A percentile compares a stretch with the other conserved stretches of the same genome.
Conservation (phyloP, 2,888 invertebrate genomes). For the Cetonia aurata region DNA sequence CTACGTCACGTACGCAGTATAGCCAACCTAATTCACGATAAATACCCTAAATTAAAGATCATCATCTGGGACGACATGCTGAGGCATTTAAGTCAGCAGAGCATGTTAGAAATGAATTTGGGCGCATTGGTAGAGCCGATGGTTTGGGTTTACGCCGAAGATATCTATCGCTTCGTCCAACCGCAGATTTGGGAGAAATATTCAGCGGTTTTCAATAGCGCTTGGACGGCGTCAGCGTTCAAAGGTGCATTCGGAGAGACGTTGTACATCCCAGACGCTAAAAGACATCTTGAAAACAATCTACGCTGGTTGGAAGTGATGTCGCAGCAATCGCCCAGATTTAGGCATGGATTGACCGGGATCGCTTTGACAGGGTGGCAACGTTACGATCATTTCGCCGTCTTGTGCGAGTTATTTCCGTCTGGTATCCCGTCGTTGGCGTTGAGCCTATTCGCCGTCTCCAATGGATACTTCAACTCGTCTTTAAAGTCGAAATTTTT, state of each 20-base stretch:
- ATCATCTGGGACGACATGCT: conserved; percentile 89
- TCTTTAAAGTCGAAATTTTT: conserved; percentile 66
- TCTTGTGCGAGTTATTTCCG: conserved; percentile 77
- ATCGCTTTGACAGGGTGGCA: conserved; percentile 74
- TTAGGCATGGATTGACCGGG: conserved; percentile 69
- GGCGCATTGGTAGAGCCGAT: conserved; percentile 80
- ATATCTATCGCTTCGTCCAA: conserved; percentile 71
- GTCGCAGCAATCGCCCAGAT: conserved; percentile 70
- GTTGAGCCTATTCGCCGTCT: conserved; percentile 71
- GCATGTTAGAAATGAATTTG: conserved; percentile 73
- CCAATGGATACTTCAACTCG: conserved; percentile 73
- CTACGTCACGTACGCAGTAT: conserved; percentile 74
- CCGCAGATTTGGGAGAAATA: conserved; percentile 76
- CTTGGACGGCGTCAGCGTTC: conserved; percentile 82
- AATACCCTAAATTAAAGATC: conserved; percentile 71
- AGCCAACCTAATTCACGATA: conserved; percentile 71
- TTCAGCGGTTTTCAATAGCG: conserved; percentile 74
- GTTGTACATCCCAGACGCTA: conserved; percentile 75
- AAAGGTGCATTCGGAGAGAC: conserved; percentile 84
- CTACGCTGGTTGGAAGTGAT: conserved; percentile 78
- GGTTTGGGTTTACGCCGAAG: conserved; percentile 85
- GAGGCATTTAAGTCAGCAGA: conserved; percentile 72
- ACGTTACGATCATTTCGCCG: conserved; percentile 79
- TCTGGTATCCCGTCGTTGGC: conserved; percentile 76
- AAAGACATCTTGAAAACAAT: conserved; percentile 79